Percentiles rank a stretch among this genome's conserved stretches.
phyloP scores from a whole-genome alignment of 2,797 vertebrate genomes.

The Tenualosa thibaudeaui region DNA sequence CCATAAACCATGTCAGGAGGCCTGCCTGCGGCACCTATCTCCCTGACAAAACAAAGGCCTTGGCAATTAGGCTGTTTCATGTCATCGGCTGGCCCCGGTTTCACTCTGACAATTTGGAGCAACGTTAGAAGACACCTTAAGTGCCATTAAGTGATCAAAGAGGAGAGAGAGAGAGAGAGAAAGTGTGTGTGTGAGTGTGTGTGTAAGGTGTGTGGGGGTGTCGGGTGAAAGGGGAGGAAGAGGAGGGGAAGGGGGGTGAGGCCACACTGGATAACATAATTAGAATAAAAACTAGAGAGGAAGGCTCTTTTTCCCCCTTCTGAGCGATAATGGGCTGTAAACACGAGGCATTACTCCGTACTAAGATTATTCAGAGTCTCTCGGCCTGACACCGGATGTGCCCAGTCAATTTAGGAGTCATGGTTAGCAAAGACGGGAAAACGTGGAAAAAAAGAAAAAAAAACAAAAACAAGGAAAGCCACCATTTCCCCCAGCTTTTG shows the following conservation, averaged over 20 bases:
- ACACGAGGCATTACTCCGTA: conserved; percentile 74
- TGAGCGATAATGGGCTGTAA: conserved; percentile 71
- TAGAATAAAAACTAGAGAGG: conserved; percentile 68
- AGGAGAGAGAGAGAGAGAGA: conserved; percentile 47
- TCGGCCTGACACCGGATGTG: conserved; percentile 70
- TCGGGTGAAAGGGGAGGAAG: neutral
- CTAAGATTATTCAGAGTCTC: conserved; percentile 71
- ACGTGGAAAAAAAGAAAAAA: neutral
- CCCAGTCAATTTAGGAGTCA: conserved; percentile 67
- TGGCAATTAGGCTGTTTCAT: conserved; percentile 66
- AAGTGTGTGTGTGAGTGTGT: neutral
- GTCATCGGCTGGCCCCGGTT: conserved; percentile 51
- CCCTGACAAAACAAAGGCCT: conserved; percentile 65
- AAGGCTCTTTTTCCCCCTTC: conserved; percentile 53
- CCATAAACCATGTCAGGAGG: conserved; percentile 60
- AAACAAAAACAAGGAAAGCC: conserved; percentile 31
- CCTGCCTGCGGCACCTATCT: conserved; percentile 63
- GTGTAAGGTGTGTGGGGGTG: neutral
- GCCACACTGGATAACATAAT: conserved; percentile 77
- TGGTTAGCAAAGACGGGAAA: conserved; percentile 50
- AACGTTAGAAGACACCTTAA: conserved; percentile 75
- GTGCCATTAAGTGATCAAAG: conserved; percentile 77
- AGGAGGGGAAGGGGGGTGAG: conserved; percentile 6
- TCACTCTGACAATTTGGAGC: conserved; percentile 68
- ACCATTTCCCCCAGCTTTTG: conserved; percentile 59